Conservation (phyloP, 2,113 vertebrate genomes). For the Chionomys nivalis region DNA sequence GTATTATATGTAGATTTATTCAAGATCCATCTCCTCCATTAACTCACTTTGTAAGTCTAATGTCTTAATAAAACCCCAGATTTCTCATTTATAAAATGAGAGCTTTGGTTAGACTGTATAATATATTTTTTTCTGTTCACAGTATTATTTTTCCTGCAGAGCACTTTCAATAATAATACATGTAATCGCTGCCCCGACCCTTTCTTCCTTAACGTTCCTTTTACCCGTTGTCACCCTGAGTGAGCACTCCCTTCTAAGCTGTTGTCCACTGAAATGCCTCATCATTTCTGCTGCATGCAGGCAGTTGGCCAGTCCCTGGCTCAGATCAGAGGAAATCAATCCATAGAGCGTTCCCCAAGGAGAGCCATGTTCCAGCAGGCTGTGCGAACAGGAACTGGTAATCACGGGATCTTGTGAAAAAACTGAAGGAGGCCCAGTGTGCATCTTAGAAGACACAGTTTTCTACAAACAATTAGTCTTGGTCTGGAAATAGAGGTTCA, state of each 20-base stretch:
- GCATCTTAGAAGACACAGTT: neutral
- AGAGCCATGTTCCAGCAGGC: neutral
- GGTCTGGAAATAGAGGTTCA: neutral
- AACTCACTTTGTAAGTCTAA: neutral
- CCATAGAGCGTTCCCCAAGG: neutral
- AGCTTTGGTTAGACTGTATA: neutral
- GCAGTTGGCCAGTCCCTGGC: conserved; percentile 32
- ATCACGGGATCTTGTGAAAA: neutral
- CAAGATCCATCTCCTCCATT: neutral
- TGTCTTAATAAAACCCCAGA: neutral
- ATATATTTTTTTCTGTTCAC: conserved; percentile 10
- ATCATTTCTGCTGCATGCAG: conserved; percentile 9
- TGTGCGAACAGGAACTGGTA: neutral
- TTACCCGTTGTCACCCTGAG: neutral
- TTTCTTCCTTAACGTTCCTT: conserved; percentile 52
- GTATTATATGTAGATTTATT: neutral
- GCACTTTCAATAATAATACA: conserved; percentile 52
- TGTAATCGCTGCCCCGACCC: conserved; percentile 28
- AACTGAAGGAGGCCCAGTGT: neutral
- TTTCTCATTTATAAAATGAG: conserved; percentile 36
- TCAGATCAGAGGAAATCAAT: neutral
- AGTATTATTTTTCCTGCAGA: conserved; percentile 38
- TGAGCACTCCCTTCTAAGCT: conserved; percentile 35
- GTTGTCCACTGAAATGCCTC: neutral
- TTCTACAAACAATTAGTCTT: neutral